These are phyloP conservation scores for Pterocles gutturalis DNA, from an alignment of 2,113 vertebrate species.

Conservation along the genomic window DNA sequence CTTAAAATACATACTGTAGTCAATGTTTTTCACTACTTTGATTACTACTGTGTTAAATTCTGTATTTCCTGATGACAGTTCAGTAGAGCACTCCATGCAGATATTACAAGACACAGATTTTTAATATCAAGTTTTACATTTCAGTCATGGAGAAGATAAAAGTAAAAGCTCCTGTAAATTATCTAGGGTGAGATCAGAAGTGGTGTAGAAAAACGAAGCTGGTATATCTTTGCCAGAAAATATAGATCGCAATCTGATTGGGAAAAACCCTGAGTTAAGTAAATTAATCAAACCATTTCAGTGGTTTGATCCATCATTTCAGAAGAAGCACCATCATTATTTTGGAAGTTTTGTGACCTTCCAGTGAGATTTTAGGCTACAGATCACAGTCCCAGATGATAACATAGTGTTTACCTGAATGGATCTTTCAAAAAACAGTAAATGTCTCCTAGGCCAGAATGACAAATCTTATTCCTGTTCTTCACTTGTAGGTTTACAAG, in stretches of 20 bases:
- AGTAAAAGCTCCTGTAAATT: background rate
- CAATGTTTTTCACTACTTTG: background rate
- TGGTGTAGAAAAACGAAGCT: background rate
- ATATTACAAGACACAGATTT: background rate
- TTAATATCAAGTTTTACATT: background rate
- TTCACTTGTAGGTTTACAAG: background rate
- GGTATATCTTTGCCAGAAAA: background rate
- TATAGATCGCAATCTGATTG: background rate
- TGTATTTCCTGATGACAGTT: background rate
- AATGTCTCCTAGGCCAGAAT: background rate
- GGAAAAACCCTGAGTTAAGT: background rate
- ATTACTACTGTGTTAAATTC: background rate
- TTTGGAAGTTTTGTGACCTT: background rate
- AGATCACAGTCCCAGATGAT: background rate
- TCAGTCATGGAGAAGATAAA: background rate
- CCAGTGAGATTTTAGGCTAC: background rate
- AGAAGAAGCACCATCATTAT: background rate
- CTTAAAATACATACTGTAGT: background rate
- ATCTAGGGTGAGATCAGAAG: background rate
- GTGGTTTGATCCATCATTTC: background rate
- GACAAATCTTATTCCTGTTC: background rate
- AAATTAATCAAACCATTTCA: background rate
- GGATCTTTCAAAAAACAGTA: background rate
- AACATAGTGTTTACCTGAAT: background rate
- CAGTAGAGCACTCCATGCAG: background rate